Percentiles rank a stretch among this genome's conserved stretches.
Evolutionary conservation across 2,888 invertebrate genomes (phyloP).

Genomic region (Muscina levida): DNA sequence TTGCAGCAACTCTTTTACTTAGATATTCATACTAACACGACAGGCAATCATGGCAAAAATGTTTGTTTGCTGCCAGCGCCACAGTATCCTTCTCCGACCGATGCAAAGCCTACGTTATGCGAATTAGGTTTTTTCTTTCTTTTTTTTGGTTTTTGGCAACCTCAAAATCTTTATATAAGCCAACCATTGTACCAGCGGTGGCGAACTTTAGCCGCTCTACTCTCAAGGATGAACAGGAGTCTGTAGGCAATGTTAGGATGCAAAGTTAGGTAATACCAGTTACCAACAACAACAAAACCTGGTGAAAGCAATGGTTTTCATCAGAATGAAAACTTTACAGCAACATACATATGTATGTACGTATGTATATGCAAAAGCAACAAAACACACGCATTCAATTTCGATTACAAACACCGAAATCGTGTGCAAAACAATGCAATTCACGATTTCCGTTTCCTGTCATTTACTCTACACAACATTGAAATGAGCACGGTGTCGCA

Average conservation of each 20-base stretch:
- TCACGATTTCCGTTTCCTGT: slow-evolving; percentile 62
- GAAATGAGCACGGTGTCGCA: neutral
- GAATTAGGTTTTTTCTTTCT: slow-evolving; percentile 10
- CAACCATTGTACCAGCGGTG: neutral
- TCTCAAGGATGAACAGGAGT: neutral
- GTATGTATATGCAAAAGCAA: neutral
- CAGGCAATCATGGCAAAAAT: slow-evolving; percentile 59
- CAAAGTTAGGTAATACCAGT: slow-evolving; percentile 44
- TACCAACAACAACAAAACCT: slow-evolving; percentile 39
- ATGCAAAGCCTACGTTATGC: slow-evolving; percentile 54
- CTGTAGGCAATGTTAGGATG: slow-evolving; percentile 2
- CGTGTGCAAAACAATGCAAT: slow-evolving; percentile 64
- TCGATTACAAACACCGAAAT: slow-evolving; percentile 60
- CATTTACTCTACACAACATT: slow-evolving; percentile 50
- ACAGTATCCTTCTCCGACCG: neutral
- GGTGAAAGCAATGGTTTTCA: slow-evolving; percentile 62
- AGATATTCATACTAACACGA: slow-evolving; percentile 45
- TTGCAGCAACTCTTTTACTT: slow-evolving; percentile 17
- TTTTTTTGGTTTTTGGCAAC: neutral
- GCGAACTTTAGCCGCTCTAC: neutral
- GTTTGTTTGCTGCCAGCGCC: slow-evolving; percentile 40
- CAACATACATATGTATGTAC: slow-evolving; percentile 2
- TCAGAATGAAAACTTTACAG: slow-evolving; percentile 25
- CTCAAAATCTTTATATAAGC: slow-evolving; percentile 54
- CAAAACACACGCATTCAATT: slow-evolving; percentile 56